A percentile compares a stretch with the other conserved stretches of the same genome.
Evolutionary conservation across 2,888 invertebrate genomes (phyloP).

Genomic region (Lasius platythorax): DNA sequence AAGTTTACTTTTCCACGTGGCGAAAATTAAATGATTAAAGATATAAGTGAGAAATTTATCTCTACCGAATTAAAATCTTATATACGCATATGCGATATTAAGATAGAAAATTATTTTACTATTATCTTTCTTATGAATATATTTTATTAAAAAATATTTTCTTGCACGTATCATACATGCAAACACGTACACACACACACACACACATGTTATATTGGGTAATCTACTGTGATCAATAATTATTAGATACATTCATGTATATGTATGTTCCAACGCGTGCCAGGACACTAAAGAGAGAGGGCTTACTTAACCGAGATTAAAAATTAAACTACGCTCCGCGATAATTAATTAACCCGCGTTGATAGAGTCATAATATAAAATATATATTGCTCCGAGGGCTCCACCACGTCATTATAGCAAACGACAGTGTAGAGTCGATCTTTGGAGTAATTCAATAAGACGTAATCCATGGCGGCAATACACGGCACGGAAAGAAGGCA

Average conservation of each 20-base stretch:
- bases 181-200: background rate
- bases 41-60: background rate
- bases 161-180: too few relatives aligned
- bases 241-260: background rate
- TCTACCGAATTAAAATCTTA: background rate
- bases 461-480: constrained; percentile 7
- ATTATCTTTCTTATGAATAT: background rate
- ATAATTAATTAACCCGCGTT: background rate
- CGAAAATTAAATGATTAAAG: background rate
- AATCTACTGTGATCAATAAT: background rate
- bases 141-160: background rate
- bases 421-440: background rate
- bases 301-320: background rate
- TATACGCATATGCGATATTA: background rate
- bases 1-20: background rate
- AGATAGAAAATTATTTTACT: background rate
- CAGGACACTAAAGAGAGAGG: background rate
- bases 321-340: background rate
- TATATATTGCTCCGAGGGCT: background rate
- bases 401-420: background rate
- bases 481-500: background rate
- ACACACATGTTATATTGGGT: background rate
- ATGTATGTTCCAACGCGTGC: background rate
- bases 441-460: constrained; percentile 10
- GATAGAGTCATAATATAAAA: too few relatives aligned